Evolutionary conservation across 1,140 invertebrate species (phyloP), one percentile per base, ranked within the genome.

Genomic region (Atta texana): DNA sequence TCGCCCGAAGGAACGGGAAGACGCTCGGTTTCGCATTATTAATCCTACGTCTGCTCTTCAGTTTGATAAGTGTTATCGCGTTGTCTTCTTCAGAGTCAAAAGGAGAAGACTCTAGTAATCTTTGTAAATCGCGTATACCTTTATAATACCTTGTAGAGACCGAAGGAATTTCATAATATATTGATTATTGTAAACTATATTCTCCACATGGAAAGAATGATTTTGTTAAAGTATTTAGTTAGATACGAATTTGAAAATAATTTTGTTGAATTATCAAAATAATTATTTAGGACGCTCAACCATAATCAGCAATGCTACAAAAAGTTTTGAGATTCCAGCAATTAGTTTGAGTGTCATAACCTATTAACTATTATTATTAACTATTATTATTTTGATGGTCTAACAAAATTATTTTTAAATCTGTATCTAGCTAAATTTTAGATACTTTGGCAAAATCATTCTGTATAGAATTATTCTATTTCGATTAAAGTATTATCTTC

Each of bases 11-110:
- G 21, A 31, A 34, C 72, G 34, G 8, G 24, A 75, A 74, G 69
- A 84, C 28, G 69, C 69, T 61, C n/a, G 80, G 44, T 84, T 84
- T 84, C 53, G 68, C n/a, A 84, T 74, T 84, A 84, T 75, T 84
- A 75, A 84, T 84, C 63, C 63, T 28, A 24, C 28, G n/a, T 34
- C 68, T 82, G 14, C 12, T 59, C n/a, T 18, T 61, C 28, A 61
- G 24, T 61, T 61, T 75, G 31, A 81, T 49, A 61, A 75, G 69
- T 69, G 39, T 74, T 84, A 84, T 84, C 80, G 69, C 55, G 16
- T 51, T 74, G 55, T 61, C 24, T 74, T 31, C 28, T 59, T 24
- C 1, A 0, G 12, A 72, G 16, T 59, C 34, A 24, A 57, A 31
- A n/a, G 21, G 14, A 21, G 51, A 44, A 51, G 66, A 14, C 21